Percentiles rank a stretch among this genome's conserved stretches.
phyloP scores from a whole-genome alignment of 2,113 vertebrate species.

The Callaeas wilsoni region DNA sequence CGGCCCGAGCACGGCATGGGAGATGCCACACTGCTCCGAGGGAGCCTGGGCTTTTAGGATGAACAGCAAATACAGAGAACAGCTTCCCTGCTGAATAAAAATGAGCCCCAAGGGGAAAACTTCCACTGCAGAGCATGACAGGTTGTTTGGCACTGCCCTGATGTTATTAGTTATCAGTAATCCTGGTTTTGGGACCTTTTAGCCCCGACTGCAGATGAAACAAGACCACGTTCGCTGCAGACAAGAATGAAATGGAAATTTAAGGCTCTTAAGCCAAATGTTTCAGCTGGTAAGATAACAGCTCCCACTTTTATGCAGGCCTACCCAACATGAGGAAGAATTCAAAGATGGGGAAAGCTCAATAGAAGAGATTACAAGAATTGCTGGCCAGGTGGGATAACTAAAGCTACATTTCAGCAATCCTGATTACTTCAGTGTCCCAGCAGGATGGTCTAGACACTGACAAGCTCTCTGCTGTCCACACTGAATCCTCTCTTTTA shows the following conservation, averaged over 20 bases:
- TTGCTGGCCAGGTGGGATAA: not conserved
- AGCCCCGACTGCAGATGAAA: not conserved
- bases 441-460: not conserved
- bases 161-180: not conserved
- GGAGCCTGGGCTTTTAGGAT: not conserved
- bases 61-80: not conserved
- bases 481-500: not conserved
- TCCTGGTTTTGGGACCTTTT: not conserved
- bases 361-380: not conserved
- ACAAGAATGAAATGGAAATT: not conserved
- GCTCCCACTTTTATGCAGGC: not conserved
- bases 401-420: not conserved
- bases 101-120: not conserved
- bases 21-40: not conserved
- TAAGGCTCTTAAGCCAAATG: not conserved
- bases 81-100: not conserved
- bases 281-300: not conserved
- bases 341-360: not conserved
- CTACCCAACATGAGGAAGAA: not conserved
- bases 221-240: not conserved
- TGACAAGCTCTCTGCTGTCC: not conserved
- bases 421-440: not conserved
- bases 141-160: not conserved
- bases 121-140: not conserved
- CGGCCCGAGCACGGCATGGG: fast-evolving